Conservation (phyloP, 2,888 invertebrate genomes). For the Agonopterix heracliana region DNA sequence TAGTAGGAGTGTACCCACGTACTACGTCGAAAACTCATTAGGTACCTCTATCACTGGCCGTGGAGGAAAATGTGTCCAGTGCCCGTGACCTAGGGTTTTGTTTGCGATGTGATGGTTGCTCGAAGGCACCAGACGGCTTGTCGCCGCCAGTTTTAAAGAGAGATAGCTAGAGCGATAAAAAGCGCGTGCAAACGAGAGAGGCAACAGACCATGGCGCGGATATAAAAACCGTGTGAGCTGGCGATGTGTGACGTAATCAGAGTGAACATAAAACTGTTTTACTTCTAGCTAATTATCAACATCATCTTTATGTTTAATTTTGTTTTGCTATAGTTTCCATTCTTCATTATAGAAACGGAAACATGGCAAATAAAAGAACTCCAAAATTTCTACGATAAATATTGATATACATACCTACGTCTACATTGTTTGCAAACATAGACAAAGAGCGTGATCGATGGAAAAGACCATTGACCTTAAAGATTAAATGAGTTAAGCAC, state of each 20-base stretch:
- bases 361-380: too few species aligned
- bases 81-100: constrained; percentile 66
- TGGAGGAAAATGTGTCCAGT: constrained; percentile 61
- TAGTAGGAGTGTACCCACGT: constrained; percentile 12
- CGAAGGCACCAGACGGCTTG: constrained; percentile 70
- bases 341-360: too few species aligned
- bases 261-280: constrained; percentile 36
- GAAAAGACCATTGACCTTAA: too few species aligned
- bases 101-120: constrained; percentile 57
- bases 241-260: constrained; percentile 48
- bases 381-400: too few species aligned
- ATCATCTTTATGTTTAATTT: constrained; percentile 33
- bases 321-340: too few species aligned
- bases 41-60: constrained; percentile 17
- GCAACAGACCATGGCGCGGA: constrained; percentile 40
- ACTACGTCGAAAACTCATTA: constrained; percentile 32
- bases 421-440: too few species aligned
- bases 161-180: constrained; percentile 42
- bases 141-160: constrained; percentile 62
- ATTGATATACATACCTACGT: too few species aligned
- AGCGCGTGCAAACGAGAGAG: constrained; percentile 46
- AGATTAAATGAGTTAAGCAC: too few species aligned
- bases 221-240: constrained; percentile 49
- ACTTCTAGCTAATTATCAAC: too few species aligned
- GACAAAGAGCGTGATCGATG: too few species aligned